Percentiles rank a stretch among this genome's conserved stretches.
Evolutionary conservation across 2,113 vertebrate species (phyloP).

Genomic region (Heteronetta atricapilla): DNA sequence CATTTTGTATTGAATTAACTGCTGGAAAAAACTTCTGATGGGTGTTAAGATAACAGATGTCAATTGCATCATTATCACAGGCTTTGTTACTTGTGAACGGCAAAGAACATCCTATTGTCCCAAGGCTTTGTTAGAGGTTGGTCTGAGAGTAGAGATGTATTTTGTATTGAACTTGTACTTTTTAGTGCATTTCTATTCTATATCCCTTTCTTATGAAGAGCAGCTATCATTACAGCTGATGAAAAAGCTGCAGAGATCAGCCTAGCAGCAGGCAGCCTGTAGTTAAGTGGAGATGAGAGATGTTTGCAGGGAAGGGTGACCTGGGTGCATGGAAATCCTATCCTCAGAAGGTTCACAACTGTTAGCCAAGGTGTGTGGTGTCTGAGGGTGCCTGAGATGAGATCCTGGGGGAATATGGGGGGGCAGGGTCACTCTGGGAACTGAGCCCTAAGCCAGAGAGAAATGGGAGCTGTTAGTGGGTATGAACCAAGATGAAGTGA

Average conservation of each 20-base stretch:
- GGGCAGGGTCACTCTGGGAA: neutral
- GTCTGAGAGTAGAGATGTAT: neutral
- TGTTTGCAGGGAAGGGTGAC: neutral
- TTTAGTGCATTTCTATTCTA: neutral
- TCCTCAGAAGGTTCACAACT: neutral
- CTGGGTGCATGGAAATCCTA: neutral
- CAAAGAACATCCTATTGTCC: slow-evolving; percentile 43
- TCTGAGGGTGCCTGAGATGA: neutral
- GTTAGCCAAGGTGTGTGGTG: neutral
- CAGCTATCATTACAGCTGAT: neutral
- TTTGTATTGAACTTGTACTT: neutral
- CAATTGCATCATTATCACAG: slow-evolving; percentile 6
- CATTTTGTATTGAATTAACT: neutral
- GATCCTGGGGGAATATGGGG: accelerated
- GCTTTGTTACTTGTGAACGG: slow-evolving; percentile 47
- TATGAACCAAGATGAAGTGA: neutral
- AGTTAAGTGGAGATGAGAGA: neutral
- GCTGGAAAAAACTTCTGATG: slow-evolving; percentile 26
- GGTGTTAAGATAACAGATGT: slow-evolving; percentile 47
- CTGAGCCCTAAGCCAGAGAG: neutral
- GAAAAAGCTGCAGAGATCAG: neutral
- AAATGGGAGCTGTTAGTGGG: neutral
- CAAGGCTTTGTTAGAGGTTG: neutral
- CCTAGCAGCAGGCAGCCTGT: neutral
- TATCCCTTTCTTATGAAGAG: neutral